phyloP scores from a whole-genome alignment of 1,140 invertebrate genomes.

The Caenorhabditis brenneri region DNA sequence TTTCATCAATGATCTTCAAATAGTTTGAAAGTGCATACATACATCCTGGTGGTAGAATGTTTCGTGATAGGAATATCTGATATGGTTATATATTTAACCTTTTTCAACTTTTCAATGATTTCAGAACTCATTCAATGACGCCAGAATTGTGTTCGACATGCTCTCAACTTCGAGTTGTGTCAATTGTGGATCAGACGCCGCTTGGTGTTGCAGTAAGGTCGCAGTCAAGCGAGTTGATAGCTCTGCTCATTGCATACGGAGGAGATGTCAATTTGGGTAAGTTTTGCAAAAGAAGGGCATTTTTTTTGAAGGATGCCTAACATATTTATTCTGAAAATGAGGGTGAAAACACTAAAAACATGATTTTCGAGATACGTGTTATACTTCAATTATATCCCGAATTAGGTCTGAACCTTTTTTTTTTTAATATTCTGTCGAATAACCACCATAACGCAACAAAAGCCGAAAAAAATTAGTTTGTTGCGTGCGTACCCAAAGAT shows the following conservation, averaged over 20 bases:
- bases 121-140: constrained; percentile 61
- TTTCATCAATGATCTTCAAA: neutral
- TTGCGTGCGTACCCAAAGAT: too few species aligned
- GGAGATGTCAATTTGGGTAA: constrained; percentile 65
- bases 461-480: too few species aligned
- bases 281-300: neutral
- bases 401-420: too few species aligned
- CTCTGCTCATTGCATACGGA: constrained; percentile 66
- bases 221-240: constrained; percentile 67
- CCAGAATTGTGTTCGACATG: constrained; percentile 69
- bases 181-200: constrained; percentile 69
- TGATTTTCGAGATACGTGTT: too few species aligned
- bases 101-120: constrained; percentile 4
- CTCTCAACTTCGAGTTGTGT: constrained; percentile 65
- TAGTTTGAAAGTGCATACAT: neutral
- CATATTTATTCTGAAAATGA: neutral
- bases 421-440: too few species aligned
- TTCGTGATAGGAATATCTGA: constrained; percentile 21
- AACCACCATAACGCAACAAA: too few species aligned
- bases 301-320: neutral
- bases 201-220: constrained; percentile 67
- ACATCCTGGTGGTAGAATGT: neutral
- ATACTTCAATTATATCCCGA: too few species aligned
- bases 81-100: neutral
- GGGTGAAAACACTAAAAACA: too few species aligned